phyloP scores from a whole-genome alignment of 2,113 vertebrate genomes.

The Colinus virginianus region DNA sequence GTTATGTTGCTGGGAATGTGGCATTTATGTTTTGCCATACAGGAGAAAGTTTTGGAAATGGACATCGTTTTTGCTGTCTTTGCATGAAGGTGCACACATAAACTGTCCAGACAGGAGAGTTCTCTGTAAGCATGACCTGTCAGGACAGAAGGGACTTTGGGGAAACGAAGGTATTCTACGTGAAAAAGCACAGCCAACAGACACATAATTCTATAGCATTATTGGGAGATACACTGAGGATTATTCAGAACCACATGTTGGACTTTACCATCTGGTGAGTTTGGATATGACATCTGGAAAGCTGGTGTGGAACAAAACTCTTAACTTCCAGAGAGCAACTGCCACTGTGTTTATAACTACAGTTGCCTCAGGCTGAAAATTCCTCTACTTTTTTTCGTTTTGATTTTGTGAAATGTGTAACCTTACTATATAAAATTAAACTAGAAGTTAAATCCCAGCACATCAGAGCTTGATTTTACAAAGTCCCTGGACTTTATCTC shows the following conservation, averaged over 20 bases:
- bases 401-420: neutral
- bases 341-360: neutral
- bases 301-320: neutral
- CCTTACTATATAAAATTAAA: neutral
- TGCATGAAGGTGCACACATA: neutral
- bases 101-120: neutral
- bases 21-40: neutral
- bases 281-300: neutral
- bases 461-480: neutral
- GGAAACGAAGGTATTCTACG: neutral
- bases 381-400: neutral
- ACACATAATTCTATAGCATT: neutral
- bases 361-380: neutral
- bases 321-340: neutral
- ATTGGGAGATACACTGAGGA: neutral
- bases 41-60: neutral
- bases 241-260: neutral
- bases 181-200: neutral
- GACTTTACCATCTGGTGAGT: neutral
- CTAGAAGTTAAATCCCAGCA: neutral
- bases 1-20: neutral
- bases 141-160: neutral
- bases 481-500: neutral
- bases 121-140: neutral
- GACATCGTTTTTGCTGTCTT: neutral